phyloP scores from a whole-genome alignment of 2,113 vertebrate genomes.

The Bubo scandiacus region DNA sequence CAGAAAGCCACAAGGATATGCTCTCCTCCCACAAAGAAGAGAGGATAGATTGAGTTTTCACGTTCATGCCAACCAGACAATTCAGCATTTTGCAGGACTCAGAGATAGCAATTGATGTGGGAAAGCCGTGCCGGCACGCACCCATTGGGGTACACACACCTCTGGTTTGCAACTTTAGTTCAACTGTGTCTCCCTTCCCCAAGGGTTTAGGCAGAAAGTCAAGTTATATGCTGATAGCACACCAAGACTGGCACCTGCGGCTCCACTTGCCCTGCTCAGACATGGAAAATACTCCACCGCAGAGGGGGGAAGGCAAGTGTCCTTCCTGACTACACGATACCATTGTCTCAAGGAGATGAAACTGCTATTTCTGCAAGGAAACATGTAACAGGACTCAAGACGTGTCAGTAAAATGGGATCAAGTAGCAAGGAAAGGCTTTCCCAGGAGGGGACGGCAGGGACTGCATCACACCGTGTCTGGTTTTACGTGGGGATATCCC shows the following conservation, averaged over 20 bases:
- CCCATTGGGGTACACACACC: fast-evolving
- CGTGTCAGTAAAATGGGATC: neutral
- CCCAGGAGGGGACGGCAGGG: fast-evolving
- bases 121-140: neutral
- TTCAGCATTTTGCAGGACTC: neutral
- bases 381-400: neutral
- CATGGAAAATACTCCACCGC: neutral
- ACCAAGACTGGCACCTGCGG: neutral
- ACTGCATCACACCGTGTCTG: neutral
- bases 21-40: neutral
- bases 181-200: neutral
- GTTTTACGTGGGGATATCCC: neutral
- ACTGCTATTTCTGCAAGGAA: neutral
- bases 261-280: neutral
- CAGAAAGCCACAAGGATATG: neutral
- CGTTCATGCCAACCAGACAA: neutral
- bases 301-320: neutral
- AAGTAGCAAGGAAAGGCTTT: neutral
- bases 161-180: neutral
- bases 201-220: neutral
- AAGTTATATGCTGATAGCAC: neutral
- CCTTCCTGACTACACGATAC: neutral
- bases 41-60: neutral
- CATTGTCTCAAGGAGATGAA: neutral
- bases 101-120: neutral